phyloP scores from a whole-genome alignment of 2,888 invertebrate genomes.

The Odontomyia ornata region DNA sequence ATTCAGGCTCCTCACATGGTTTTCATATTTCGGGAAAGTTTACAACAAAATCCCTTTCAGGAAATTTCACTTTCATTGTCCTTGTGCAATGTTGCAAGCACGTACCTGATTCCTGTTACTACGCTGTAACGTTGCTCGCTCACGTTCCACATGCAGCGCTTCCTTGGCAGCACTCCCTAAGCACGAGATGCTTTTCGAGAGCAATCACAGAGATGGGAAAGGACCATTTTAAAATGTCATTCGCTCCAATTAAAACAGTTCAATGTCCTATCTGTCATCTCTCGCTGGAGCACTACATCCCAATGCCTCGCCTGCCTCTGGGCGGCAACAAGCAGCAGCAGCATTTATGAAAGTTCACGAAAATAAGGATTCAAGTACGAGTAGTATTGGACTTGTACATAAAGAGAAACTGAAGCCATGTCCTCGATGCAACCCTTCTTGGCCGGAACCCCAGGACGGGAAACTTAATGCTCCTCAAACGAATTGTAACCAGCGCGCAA shows the following conservation, averaged over 20 bases:
- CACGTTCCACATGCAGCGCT: not conserved
- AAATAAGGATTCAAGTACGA: conserved; percentile 13
- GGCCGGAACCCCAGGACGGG: not conserved
- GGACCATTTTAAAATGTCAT: conserved; percentile 36
- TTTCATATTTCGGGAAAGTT: conserved; percentile 4
- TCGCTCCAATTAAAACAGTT: conserved; percentile 39
- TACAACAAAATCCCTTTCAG: conserved; percentile 24
- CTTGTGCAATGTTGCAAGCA: conserved; percentile 15
- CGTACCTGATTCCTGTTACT: not conserved
- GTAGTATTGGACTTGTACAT: conserved; percentile 13
- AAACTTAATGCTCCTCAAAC: conserved; percentile 27
- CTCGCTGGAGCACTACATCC: not conserved
- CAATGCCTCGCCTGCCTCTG: not conserved
- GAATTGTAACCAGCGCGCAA: conserved; percentile 32
- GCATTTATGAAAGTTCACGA: conserved; percentile 11
- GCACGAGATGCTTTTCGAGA: not conserved
- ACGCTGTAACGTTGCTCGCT: not conserved
- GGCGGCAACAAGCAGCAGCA: not conserved
- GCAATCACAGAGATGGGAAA: not conserved
- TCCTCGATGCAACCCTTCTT: conserved; percentile 34
- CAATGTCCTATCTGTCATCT: conserved; percentile 38
- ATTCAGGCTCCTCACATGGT: conserved; percentile 3
- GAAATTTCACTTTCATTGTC: conserved; percentile 36
- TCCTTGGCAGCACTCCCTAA: not conserved
- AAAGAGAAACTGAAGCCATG: conserved; percentile 4